Percentiles rank a stretch among this genome's conserved stretches.
phyloP scores from a whole-genome alignment of 1,140 invertebrate genomes.

The Lepidotrigona ventralis region DNA sequence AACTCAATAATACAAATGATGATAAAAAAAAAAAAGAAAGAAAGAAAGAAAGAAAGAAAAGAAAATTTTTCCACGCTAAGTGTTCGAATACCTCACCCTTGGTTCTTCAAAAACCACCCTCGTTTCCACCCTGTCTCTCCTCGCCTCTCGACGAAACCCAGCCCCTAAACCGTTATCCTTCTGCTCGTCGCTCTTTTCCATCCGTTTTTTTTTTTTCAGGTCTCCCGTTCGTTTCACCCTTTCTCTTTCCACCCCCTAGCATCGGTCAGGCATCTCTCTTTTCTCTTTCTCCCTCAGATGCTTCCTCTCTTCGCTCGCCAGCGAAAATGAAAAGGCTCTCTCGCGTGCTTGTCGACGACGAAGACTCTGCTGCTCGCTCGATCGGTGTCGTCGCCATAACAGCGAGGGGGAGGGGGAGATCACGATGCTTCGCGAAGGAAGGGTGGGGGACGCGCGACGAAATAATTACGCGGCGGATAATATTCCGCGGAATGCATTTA shows the following conservation, averaged over 20 bases:
- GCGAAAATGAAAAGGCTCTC: conserved; percentile 17
- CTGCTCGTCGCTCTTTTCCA: neutral
- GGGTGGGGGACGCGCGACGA: neutral
- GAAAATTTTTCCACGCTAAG: neutral
- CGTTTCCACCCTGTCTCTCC: too few species aligned
- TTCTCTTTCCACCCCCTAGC: neutral
- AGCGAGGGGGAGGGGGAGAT: too few species aligned
- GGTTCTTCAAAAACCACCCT: too few species aligned
- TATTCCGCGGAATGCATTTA: neutral
- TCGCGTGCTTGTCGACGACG: neutral
- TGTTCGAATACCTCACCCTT: neutral
- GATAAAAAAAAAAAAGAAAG: too few species aligned
- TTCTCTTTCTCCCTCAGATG: neutral
- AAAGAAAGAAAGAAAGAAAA: too few species aligned
- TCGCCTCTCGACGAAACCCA: neutral
- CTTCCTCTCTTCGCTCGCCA: neutral
- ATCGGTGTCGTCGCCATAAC: neutral
- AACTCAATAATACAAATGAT: too few species aligned
- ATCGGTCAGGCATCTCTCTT: neutral
- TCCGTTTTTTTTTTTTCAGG: neutral
- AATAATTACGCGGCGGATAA: neutral
- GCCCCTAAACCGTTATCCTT: neutral
- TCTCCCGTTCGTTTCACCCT: neutral
- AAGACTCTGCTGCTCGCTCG: neutral
- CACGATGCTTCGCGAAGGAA: neutral